Conservation (phyloP, 2,113 vertebrate species). For the Scalopus aquaticus region DNA sequence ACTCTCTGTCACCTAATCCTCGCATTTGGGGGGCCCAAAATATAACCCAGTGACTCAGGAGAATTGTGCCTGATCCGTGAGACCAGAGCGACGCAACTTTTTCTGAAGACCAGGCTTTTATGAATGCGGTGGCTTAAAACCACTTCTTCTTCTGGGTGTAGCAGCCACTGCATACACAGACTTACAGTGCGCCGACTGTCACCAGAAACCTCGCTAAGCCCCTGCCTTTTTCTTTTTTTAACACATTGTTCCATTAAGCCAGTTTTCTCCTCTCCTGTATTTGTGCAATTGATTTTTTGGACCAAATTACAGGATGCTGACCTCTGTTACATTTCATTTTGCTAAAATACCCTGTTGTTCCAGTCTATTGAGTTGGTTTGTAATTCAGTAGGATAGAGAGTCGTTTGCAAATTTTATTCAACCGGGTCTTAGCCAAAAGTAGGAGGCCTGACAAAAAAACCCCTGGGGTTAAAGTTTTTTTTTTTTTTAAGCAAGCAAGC, state of each 20-base stretch:
- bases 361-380: not conserved
- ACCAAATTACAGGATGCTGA: not conserved
- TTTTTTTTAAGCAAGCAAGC: not conserved
- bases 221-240: too few species aligned
- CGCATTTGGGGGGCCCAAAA: not conserved
- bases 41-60: not conserved
- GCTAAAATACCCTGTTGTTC: slow-evolving; percentile 26
- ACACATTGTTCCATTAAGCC: not conserved
- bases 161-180: not conserved
- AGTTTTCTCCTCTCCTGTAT: not conserved
- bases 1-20: not conserved
- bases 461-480: not conserved
- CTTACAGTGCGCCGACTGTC: not conserved
- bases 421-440: slow-evolving; percentile 15
- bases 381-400: slow-evolving; percentile 6
- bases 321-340: slow-evolving; percentile 47
- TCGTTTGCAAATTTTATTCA: slow-evolving; percentile 3
- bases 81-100: not conserved
- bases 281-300: slow-evolving; percentile 23
- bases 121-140: not conserved
- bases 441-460: not conserved
- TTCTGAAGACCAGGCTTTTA: slow-evolving; percentile 3
- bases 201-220: not conserved
- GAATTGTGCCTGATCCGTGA: not conserved
- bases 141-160: not conserved